Percentiles rank a stretch among this genome's conserved stretches.
phyloP scores from a whole-genome alignment of 1,140 invertebrate genomes.

The Odontomachus brunneus region DNA sequence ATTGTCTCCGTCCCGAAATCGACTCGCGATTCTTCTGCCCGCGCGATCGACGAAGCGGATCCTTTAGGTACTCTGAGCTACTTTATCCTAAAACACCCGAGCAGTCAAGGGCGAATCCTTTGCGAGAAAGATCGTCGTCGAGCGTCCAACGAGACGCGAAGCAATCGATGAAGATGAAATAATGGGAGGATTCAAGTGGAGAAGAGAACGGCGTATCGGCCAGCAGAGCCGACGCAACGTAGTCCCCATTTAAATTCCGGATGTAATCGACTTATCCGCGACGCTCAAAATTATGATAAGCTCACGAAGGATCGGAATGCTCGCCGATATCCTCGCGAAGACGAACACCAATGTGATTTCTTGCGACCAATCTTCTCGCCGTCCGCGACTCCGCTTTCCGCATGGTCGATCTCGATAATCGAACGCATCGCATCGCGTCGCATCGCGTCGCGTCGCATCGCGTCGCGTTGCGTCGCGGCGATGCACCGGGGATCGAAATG shows the following conservation, averaged over 20 bases:
- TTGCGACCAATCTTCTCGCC: slow-evolving; percentile 6
- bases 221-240: too few relatives aligned
- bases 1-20: slow-evolving; percentile 4
- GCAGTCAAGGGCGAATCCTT: not conserved
- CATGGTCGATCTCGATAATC: slow-evolving; percentile 40
- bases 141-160: too few relatives aligned
- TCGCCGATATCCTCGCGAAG: not conserved
- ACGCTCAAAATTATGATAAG: slow-evolving; percentile 7
- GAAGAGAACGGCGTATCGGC: too few relatives aligned
- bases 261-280: too few relatives aligned
- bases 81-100: not conserved
- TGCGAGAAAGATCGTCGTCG: too few relatives aligned
- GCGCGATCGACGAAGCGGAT: not conserved
- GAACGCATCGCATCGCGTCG: slow-evolving; percentile 19
- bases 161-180: too few relatives aligned
- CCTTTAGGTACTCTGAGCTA: too few relatives aligned
- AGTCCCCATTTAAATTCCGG: too few relatives aligned
- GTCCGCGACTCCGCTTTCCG: slow-evolving; percentile 6
- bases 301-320: slow-evolving; percentile 14
- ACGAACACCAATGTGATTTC: slow-evolving; percentile 36
- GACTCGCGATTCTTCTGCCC: slow-evolving; percentile 18
- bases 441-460: not conserved
- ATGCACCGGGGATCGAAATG: slow-evolving; percentile 27
- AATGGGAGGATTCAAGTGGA: too few relatives aligned
- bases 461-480: not conserved